Evolutionary conservation across 2,113 vertebrate genomes (phyloP).

Genomic region (Dicrurus megarhynchus): DNA sequence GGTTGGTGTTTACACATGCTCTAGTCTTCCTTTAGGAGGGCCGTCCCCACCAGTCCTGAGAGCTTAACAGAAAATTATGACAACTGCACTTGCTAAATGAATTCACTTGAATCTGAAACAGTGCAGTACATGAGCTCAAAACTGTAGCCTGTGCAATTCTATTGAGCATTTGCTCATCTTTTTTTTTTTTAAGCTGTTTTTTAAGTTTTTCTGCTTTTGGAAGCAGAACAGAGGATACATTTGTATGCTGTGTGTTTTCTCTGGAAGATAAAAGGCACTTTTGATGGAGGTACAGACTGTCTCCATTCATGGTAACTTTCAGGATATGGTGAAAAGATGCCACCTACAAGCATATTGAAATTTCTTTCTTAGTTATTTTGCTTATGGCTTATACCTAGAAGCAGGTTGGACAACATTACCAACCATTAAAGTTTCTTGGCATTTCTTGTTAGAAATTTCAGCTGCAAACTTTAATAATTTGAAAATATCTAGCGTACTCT

Average conservation of each 20-base stretch:
- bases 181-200: background rate
- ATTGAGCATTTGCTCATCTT: background rate
- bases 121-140: background rate
- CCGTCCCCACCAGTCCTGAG: background rate
- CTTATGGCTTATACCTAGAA: background rate
- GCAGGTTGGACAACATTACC: background rate
- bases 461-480: background rate
- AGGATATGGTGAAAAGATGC: background rate
- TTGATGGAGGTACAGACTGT: background rate
- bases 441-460: background rate
- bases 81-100: background rate
- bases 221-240: constrained; percentile 3
- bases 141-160: background rate
- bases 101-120: background rate
- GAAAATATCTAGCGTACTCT: background rate
- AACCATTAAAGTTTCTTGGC: background rate
- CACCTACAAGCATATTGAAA: background rate
- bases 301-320: background rate
- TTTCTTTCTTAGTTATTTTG: background rate
- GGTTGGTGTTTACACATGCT: background rate
- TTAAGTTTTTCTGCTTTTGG: background rate
- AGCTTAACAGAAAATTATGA: background rate
- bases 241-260: background rate
- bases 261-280: constrained; percentile 25
- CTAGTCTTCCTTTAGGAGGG: background rate